Evolutionary conservation across 23 tunicate genomes (phyloP), one percentile per base, ranked within the genome.

Genomic region (Trididemnum nubilum): DNA sequence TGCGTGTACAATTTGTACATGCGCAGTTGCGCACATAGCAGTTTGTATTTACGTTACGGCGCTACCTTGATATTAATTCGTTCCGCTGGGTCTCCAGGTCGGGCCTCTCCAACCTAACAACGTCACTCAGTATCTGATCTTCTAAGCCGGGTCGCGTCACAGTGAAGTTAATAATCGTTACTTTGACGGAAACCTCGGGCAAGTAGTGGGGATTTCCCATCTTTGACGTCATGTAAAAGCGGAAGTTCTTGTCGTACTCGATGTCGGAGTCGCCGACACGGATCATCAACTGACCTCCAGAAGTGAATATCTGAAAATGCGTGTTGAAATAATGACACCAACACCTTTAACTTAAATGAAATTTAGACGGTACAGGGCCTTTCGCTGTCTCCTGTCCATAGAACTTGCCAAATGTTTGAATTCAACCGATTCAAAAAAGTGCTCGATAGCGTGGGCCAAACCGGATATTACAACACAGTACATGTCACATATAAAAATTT

Each of bases 181-280:
- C 96, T 82, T 94, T 94, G 76, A 88, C 92, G 87, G 90, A 88
- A 36, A 94, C 87, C 80, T 94, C 98, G 15, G 98, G 98, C 49
- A 94, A 64, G 44, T 94, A 94, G 59, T 94, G 94, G 5, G 98
- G 98, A 65, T 94, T 94, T 29, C 88, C 83, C 86, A 94, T 73
- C 73, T 94, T 94, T 33, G 98, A 83, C 35, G 98, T 94, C 94
- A 94, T 94, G 90, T 94, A 94, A 58, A 94, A 94, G 0, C 98
- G 83, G 94, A 94, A 94, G 83, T 94, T 94, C 36, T 84, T 84
- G 83, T 88, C 94, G 61, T 94, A 94, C 78, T 94, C 98, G 79
- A 94, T 81, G 35, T 88, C 94, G 33, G 94, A 88, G 63, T 94
- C 98, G 24, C 94, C 98, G 33, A 94, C 64, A 23, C 87, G 86